Conservation (phyloP, 2,113 vertebrate genomes). For the Bungarus multicinctus region DNA sequence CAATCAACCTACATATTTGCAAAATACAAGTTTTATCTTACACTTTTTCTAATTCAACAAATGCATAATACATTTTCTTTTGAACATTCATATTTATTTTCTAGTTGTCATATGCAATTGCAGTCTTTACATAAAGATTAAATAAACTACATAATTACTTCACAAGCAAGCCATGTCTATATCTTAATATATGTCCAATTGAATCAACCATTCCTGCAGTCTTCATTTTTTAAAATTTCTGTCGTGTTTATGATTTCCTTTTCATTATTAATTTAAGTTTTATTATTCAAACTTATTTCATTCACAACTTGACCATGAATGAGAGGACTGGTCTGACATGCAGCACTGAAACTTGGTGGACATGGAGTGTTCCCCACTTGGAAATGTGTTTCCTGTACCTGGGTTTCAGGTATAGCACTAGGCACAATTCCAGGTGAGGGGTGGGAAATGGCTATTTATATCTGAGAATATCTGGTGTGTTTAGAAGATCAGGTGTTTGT, state of each 20-base stretch:
- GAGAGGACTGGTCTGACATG: neutral
- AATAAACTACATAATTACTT: neutral
- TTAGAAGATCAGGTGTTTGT: neutral
- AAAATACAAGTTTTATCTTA: neutral
- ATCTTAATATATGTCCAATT: neutral
- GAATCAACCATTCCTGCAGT: neutral
- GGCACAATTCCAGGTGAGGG: neutral
- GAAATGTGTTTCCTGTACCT: neutral
- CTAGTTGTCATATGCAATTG: neutral
- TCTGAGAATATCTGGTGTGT: neutral
- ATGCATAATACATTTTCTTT: neutral
- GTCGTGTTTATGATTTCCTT: neutral
- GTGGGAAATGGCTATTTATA: neutral
- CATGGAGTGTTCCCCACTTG: neutral
- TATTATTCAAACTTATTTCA: neutral
- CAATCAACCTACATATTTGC: neutral
- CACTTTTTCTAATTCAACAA: neutral
- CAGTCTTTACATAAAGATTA: neutral
- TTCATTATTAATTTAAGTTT: neutral
- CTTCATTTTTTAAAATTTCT: neutral
- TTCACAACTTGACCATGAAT: neutral
- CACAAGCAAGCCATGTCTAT: neutral
- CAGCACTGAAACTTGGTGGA: neutral
- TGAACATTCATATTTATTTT: neutral
- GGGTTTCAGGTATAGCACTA: neutral